Conservation (phyloP, 1,140 invertebrate species). For the Solenopsis invicta region DNA sequence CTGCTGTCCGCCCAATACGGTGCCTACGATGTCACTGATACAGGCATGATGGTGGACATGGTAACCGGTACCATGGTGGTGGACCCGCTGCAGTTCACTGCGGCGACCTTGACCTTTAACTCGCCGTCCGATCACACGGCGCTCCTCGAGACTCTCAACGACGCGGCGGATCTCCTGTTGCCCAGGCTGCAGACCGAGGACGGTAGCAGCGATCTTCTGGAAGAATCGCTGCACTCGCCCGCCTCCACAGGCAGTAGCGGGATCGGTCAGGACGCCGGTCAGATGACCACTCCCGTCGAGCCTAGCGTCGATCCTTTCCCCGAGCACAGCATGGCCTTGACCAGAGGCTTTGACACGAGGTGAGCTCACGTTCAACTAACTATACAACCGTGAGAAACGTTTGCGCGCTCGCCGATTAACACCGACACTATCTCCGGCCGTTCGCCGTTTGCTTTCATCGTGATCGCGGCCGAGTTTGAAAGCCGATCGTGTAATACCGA, state of each 20-base stretch:
- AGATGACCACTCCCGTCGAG: conserved; percentile 89
- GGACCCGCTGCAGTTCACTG: conserved; percentile 93
- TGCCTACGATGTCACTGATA: conserved; percentile 90
- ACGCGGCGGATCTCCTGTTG: conserved; percentile 92
- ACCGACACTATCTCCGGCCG: no score
- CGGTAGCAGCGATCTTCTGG: conserved; percentile 88
- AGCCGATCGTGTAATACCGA: background rate
- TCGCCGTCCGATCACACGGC: conserved; percentile 91
- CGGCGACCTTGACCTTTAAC: conserved; percentile 92
- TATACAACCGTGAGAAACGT: conserved; percentile 1
- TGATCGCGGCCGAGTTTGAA: background rate
- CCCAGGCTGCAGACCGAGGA: conserved; percentile 89
- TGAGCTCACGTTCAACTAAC: conserved; percentile 32
- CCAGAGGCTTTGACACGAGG: conserved; percentile 85
- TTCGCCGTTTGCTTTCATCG: background rate
- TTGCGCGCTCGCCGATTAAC: background rate
- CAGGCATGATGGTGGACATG: conserved; percentile 94
- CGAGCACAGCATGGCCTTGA: conserved; percentile 88
- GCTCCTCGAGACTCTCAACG: conserved; percentile 90
- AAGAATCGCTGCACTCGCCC: conserved; percentile 86
- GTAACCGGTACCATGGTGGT: conserved; percentile 90
- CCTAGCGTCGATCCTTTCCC: conserved; percentile 90
- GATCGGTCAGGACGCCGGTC: conserved; percentile 89
- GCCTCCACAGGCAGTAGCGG: conserved; percentile 86
- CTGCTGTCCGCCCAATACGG: conserved; percentile 89